Evolutionary conservation across 2,113 vertebrate species (phyloP).

Genomic region (Morone chrysops): DNA sequence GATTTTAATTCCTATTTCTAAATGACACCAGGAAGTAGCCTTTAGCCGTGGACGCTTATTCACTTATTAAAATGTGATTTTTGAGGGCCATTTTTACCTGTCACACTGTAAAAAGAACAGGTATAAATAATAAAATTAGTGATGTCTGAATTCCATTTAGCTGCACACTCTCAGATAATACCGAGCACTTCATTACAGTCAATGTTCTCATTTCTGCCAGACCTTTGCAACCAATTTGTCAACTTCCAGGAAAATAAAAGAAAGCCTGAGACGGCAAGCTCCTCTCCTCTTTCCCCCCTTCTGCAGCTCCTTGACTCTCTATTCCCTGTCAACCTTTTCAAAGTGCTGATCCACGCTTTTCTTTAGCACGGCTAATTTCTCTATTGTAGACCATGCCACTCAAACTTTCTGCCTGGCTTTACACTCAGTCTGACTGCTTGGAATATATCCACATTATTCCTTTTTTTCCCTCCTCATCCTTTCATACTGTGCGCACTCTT

Average conservation of each 20-base stretch:
- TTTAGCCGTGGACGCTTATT: background rate
- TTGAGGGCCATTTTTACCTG: background rate
- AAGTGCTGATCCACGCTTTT: constrained; percentile 65
- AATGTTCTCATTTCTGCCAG: constrained; percentile 8
- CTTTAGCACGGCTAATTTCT: constrained; percentile 52
- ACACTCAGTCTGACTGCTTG: constrained; percentile 12
- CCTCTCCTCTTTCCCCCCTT: background rate
- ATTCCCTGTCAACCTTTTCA: constrained; percentile 59
- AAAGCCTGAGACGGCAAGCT: constrained; percentile 38
- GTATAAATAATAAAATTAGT: background rate
- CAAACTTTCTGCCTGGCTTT: constrained; percentile 34
- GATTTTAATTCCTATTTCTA: background rate
- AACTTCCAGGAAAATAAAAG: constrained; percentile 49
- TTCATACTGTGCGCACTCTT: constrained; percentile 25
- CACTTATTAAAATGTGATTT: background rate
- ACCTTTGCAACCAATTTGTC: constrained; percentile 45
- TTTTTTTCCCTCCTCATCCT: background rate
- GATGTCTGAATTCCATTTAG: background rate
- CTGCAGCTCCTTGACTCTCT: constrained; percentile 21
- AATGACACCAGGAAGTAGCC: background rate
- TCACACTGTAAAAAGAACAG: background rate
- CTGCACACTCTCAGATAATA: background rate
- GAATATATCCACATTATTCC: constrained; percentile 7
- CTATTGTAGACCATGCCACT: constrained; percentile 47
- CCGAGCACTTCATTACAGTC: constrained; percentile 21